Evolutionary conservation across 2,888 invertebrate species (phyloP), one percentile per base, ranked within the genome.

Genomic region (Meteorus colon): DNA sequence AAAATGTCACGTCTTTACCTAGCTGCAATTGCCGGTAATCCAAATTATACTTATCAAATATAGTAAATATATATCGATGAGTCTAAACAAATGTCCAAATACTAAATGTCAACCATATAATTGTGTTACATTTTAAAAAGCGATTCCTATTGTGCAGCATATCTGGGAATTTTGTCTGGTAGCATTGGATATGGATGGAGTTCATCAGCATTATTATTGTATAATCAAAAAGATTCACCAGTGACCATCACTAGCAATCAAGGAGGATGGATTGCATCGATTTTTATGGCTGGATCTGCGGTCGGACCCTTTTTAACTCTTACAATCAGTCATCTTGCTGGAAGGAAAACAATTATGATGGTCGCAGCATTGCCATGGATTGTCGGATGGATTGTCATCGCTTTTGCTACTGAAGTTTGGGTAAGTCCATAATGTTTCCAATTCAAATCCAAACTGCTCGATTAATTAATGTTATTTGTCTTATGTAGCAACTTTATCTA

Each of bases 171-270:
- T 63, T 16, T 80, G 5, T 67, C 79, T 1, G 41, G 29, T 6
- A 82, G 83, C n/a, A 29, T 74, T 2, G 76, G 73, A n/a, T 62
- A 80, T 29, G 83, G 81, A 19, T 83, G 83, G 83, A 34, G 79
- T 45, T 83, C 83, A 14, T 83, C 83, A n/a, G 79, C 81, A 6
- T n/a, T 83, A 48, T 71, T 81, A 4, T 37, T 37, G 8, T 67
- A 79, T 5, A 19, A 77, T 41, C 19, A 55, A 24, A 19, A 12
- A 0, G 75, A 63, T 16, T 72, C 77, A 31, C 74, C 80, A 2
- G 67, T 83, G 10, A 66, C 6, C 8, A 24, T 83, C 6, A 80
- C 75, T 8, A 0, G 6, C 2, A 62, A 77, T 4, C 55, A 83
- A 55, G 72, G 66, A 4, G 66, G 79, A 16, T 83, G 80, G 82